Conservation (phyloP, 2,113 vertebrate species). For the Nothoprocta perdicaria region DNA sequence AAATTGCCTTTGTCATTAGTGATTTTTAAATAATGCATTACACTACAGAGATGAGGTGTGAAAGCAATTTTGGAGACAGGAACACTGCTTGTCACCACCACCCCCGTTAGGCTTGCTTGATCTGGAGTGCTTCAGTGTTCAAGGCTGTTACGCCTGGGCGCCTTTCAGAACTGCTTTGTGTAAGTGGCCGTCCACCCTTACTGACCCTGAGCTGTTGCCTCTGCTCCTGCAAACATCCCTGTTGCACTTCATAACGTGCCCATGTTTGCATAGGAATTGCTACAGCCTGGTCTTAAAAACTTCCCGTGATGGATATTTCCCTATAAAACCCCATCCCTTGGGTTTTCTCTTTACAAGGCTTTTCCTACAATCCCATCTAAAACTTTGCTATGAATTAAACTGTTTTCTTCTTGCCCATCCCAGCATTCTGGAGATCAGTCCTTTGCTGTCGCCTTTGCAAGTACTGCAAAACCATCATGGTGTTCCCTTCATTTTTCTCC, state of each 20-base stretch:
- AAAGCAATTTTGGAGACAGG: constrained; percentile 8
- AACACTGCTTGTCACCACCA: neutral
- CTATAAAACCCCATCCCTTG: neutral
- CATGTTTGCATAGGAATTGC: neutral
- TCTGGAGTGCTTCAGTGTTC: neutral
- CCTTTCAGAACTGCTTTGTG: neutral
- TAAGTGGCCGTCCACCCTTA: neutral
- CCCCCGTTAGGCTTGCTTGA: neutral
- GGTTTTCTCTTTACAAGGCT: neutral
- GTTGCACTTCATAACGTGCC: neutral
- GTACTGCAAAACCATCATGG: constrained; percentile 20
- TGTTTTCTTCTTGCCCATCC: constrained; percentile 15
- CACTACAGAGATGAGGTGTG: neutral
- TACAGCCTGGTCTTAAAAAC: neutral
- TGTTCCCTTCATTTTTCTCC: constrained; percentile 53
- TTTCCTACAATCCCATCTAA: constrained; percentile 6
- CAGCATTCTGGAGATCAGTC: neutral
- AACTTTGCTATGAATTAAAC: constrained; percentile 5
- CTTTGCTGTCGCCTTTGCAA: constrained; percentile 29
- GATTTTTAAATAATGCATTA: neutral
- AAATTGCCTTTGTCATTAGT: neutral
- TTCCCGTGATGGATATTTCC: neutral
- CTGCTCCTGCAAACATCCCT: neutral
- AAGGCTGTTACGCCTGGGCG: neutral
- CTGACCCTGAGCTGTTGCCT: neutral